These are phyloP conservation scores for Apus apus DNA, from an alignment of 2,113 vertebrate genomes.

Conservation along the genomic window DNA sequence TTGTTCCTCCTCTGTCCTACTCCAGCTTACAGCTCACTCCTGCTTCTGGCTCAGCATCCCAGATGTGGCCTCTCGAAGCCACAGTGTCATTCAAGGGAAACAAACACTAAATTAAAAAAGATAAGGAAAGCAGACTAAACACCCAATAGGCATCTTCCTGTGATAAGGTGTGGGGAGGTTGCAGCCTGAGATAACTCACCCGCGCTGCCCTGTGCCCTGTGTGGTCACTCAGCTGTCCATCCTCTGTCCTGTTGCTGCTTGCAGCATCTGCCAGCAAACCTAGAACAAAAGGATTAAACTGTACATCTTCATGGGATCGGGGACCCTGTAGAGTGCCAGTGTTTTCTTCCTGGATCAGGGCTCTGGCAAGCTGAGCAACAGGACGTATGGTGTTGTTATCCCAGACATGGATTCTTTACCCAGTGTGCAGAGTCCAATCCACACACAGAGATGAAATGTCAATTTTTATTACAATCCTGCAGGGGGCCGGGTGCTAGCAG, in stretches of 20 bases:
- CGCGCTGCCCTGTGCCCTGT: rapidly evolving
- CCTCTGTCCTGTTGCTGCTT: not conserved
- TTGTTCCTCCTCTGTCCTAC: not conserved
- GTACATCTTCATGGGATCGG: not conserved
- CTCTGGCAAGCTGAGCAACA: not conserved
- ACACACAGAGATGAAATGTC: too few species aligned
- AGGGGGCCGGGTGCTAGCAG: too few species aligned
- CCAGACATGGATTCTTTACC: too few species aligned
- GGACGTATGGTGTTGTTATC: not conserved
- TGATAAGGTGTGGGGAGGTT: not conserved
- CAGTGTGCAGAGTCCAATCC: too few species aligned
- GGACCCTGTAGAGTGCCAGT: not conserved
- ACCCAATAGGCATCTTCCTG: not conserved
- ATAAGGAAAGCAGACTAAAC: not conserved
- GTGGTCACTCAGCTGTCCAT: not conserved
- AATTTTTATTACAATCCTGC: too few species aligned
- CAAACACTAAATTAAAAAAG: not conserved
- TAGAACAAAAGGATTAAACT: not conserved
- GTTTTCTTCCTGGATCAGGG: not conserved
- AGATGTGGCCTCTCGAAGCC: not conserved
- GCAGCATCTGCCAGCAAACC: not conserved
- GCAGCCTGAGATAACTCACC: not conserved
- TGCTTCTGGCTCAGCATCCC: not conserved
- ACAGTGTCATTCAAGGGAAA: not conserved
- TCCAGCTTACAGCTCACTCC: not conserved